A percentile compares a stretch with the other conserved stretches of the same genome.
Conservation (phyloP, 2,113 vertebrate genomes). For the Phalacrocorax pelagicus region DNA sequence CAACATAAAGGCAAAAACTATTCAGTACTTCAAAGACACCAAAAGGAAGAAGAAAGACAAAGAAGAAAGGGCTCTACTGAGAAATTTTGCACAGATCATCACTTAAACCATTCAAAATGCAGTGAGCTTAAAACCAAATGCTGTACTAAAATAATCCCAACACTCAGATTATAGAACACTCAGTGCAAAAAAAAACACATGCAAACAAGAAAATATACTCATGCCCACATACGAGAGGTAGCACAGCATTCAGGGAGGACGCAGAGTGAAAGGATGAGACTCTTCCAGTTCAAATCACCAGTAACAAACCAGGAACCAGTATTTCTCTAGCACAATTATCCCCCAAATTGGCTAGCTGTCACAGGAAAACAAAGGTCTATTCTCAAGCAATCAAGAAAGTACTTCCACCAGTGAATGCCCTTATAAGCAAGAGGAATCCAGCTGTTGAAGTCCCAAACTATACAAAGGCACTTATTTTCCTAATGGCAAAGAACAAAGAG, state of each 20-base stretch:
- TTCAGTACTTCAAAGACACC: neutral
- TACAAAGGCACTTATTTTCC: constrained; percentile 51
- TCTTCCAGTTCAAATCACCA: neutral
- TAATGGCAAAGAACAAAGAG: constrained; percentile 10
- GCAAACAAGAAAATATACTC: constrained; percentile 10
- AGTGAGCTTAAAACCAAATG: neutral
- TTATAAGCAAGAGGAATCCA: constrained; percentile 60
- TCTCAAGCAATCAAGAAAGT: neutral
- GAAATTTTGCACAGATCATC: neutral
- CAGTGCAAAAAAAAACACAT: neutral
- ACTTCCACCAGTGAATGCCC: constrained; percentile 41
- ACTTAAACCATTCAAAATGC: neutral
- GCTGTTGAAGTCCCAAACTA: neutral
- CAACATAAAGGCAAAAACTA: neutral
- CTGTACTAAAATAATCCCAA: neutral
- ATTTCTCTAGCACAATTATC: neutral
- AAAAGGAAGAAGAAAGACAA: neutral
- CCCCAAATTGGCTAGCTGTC: neutral
- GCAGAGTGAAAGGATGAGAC: neutral
- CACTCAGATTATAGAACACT: neutral
- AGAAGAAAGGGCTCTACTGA: neutral
- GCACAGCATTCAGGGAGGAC: neutral
- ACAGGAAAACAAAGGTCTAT: constrained; percentile 14
- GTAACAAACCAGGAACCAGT: neutral
- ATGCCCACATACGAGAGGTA: neutral